Evolutionary conservation across 1,140 invertebrate species (phyloP).

Genomic region (Manduca sexta): DNA sequence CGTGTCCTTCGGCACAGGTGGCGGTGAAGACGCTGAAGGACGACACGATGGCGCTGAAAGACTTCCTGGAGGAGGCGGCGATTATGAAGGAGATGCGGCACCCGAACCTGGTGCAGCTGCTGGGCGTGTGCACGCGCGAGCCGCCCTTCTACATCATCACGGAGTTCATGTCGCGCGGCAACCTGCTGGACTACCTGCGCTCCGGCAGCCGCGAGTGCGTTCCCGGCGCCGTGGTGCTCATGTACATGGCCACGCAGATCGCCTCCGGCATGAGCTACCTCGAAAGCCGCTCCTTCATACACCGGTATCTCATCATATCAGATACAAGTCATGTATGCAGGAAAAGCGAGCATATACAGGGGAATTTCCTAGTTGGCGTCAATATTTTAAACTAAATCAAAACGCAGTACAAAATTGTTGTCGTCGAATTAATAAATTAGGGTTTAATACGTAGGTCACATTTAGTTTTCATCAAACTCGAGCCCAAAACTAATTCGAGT

Average conservation of each 20-base stretch:
- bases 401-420: too few relatives aligned
- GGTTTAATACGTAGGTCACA: too few relatives aligned
- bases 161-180: constrained; percentile 99
- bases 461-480: too few relatives aligned
- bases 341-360: too few relatives aligned
- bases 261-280: constrained; percentile 99
- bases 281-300: constrained; percentile 96
- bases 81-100: constrained; percentile 99
- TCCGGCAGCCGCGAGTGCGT: constrained; percentile 92
- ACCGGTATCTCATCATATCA: constrained; percentile 76
- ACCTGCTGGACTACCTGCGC: constrained; percentile 96
- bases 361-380: too few relatives aligned
- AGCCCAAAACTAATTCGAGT: too few relatives aligned
- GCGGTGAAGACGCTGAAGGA: constrained; percentile 99
- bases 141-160: constrained; percentile 99
- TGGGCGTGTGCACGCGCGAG: constrained; percentile 97
- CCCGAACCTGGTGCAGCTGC: constrained; percentile 97
- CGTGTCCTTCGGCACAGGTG: too few relatives aligned
- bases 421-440: too few relatives aligned
- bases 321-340: too few relatives aligned
- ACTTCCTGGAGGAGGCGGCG: constrained; percentile 98
- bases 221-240: constrained; percentile 91
- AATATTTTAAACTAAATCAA: too few relatives aligned
- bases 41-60: constrained; percentile 99
- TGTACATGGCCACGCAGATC: constrained; percentile 99